phyloP scores from a whole-genome alignment of 2,113 vertebrate genomes.

The Syngnathoides biaculeatus region DNA sequence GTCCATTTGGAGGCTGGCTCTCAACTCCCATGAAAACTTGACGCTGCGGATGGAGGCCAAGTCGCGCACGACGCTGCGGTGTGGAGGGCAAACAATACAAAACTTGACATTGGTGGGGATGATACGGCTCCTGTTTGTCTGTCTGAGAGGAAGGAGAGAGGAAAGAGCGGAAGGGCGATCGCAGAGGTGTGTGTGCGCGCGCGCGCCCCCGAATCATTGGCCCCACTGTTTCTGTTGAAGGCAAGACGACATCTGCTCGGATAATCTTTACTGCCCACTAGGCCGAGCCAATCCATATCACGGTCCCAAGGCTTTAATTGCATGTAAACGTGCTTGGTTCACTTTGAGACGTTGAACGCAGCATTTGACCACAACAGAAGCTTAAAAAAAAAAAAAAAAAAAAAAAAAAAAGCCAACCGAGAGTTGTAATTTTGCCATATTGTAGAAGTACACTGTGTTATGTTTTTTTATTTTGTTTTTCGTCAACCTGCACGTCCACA shows the following conservation, averaged over 20 bases:
- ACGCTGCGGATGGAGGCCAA: slow-evolving; percentile 11
- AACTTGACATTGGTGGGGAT: slow-evolving; percentile 48
- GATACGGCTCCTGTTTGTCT: slow-evolving; percentile 36
- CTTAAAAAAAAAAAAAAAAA: too few relatives aligned
- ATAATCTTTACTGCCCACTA: slow-evolving; percentile 64
- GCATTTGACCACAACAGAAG: too few relatives aligned
- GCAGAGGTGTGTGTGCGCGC: slow-evolving; percentile 45
- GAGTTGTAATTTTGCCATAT: too few relatives aligned
- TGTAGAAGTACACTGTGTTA: too few relatives aligned
- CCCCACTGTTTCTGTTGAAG: slow-evolving; percentile 57
- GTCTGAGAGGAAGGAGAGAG: slow-evolving; percentile 42
- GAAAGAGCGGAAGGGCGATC: slow-evolving; percentile 22
- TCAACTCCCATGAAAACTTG: slow-evolving; percentile 19
- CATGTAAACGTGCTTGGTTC: too few relatives aligned
- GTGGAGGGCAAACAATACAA: slow-evolving; percentile 1
- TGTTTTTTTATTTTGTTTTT: too few relatives aligned
- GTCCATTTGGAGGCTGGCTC: slow-evolving; percentile 48
- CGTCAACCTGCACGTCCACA: too few relatives aligned
- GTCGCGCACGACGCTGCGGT: slow-evolving; percentile 16
- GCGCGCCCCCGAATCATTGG: slow-evolving; percentile 60
- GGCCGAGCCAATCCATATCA: slow-evolving; percentile 60
- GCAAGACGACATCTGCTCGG: slow-evolving; percentile 62
- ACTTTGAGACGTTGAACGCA: too few relatives aligned
- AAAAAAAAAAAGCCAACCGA: too few relatives aligned
- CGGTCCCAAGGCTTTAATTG: slow-evolving; percentile 32